These are phyloP conservation scores for Catharus ustulatus DNA, from an alignment of 2,797 vertebrate genomes.

Conservation along the genomic window DNA sequence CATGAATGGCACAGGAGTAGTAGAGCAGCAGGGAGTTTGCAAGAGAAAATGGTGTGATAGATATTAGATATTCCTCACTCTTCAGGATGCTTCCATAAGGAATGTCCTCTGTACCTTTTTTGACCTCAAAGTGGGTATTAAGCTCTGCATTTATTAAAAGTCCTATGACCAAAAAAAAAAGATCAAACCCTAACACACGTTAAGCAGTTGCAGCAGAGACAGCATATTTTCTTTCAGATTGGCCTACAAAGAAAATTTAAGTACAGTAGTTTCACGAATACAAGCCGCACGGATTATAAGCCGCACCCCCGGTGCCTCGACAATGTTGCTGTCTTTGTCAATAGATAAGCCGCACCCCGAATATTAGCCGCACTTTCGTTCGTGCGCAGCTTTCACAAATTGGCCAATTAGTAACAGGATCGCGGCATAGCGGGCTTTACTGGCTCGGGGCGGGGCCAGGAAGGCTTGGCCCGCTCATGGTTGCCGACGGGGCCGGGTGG, in stretches of 20 bases:
- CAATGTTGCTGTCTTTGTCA: no score
- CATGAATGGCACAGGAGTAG: neutral
- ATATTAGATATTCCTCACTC: neutral
- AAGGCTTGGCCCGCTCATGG: no score
- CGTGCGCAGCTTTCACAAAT: no score
- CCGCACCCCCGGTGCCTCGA: no score
- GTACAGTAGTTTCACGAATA: no score
- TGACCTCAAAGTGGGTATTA: neutral
- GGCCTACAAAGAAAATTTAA: neutral
- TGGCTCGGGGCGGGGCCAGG: no score
- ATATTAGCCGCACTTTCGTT: no score
- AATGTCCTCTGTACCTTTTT: neutral
- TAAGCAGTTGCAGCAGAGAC: neutral
- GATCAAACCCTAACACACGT: neutral
- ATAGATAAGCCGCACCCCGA: no score
- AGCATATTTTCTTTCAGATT: neutral
- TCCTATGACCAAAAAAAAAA: neutral
- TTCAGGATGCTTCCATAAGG: neutral
- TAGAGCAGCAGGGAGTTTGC: neutral
- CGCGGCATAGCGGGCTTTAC: no score
- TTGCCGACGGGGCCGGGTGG: no score
- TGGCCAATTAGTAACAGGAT: no score
- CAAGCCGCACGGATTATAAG: no score
- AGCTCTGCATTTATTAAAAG: neutral
- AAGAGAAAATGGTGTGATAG: fast-evolving